Conservation (phyloP, 1,140 invertebrate species). For the Laupala kohalensis region DNA sequence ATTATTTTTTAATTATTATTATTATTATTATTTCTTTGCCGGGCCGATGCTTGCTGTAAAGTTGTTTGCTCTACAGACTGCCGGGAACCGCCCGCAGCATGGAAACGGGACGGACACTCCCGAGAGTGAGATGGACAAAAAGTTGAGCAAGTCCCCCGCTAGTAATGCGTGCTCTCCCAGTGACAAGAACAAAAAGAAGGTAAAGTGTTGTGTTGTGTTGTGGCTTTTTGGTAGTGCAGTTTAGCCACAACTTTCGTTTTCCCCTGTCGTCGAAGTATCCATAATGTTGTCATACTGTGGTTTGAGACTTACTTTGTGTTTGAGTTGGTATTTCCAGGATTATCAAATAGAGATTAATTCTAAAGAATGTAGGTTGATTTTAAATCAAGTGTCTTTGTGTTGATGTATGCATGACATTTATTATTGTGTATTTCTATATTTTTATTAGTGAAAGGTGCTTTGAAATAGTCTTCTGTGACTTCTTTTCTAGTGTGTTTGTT, state of each 20-base stretch:
- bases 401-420: background rate
- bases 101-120: slow-evolving; percentile 54
- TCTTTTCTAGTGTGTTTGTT: too few relatives aligned
- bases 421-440: too few relatives aligned
- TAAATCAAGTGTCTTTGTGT: background rate
- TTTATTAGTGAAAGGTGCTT: too few relatives aligned
- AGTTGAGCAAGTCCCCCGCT: slow-evolving; percentile 33
- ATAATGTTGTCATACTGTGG: background rate
- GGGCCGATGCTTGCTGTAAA: background rate
- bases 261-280: background rate
- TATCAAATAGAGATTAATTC: background rate
- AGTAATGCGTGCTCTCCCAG: slow-evolving; percentile 27
- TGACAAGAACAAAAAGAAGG: slow-evolving; percentile 28
- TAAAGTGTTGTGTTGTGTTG: slow-evolving; percentile 8
- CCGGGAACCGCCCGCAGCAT: slow-evolving; percentile 1
- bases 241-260: background rate
- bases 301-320: background rate
- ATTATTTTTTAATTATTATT: background rate
- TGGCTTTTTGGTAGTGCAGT: background rate
- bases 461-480: too few relatives aligned
- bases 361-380: background rate
- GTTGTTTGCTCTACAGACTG: slow-evolving; percentile 5
- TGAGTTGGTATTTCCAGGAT: background rate
- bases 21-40: background rate
- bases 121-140: slow-evolving; percentile 45